These are phyloP conservation scores for Oligia strigilis DNA, from an alignment of 2,888 invertebrate species.

Conservation along the genomic window DNA sequence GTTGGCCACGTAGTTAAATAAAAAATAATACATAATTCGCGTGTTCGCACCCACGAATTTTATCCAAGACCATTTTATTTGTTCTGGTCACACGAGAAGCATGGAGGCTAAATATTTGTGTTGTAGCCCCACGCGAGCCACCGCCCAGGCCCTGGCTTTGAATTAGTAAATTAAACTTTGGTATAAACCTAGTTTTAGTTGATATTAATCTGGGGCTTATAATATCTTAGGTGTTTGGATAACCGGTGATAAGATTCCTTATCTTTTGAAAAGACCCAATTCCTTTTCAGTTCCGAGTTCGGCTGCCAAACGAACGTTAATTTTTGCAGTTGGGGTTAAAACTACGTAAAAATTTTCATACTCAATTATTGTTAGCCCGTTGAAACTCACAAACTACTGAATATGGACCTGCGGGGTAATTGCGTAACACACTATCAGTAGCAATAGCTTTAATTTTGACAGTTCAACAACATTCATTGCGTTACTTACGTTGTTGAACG, in stretches of 20 bases:
- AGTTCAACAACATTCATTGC: not conserved
- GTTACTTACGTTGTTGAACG: not conserved
- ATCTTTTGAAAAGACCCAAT: too few relatives aligned
- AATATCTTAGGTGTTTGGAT: not conserved
- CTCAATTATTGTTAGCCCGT: not conserved
- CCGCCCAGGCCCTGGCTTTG: conserved; percentile 1
- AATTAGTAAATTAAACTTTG: conserved; percentile 44
- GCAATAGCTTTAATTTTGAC: not conserved
- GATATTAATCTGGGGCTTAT: conserved; percentile 22
- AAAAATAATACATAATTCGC: conserved; percentile 43
- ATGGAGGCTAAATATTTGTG: conserved; percentile 26
- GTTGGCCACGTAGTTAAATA: not conserved
- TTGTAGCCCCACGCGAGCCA: conserved; percentile 22
- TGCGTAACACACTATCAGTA: not conserved
- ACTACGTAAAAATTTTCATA: not conserved
- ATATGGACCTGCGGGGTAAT: not conserved
- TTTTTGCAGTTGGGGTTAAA: not conserved
- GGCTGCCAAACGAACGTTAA: not conserved
- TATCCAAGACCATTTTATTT: conserved; percentile 46
- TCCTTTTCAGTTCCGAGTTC: not conserved
- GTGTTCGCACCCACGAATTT: conserved; percentile 30
- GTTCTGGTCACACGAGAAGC: conserved; percentile 48
- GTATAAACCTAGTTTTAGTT: conserved; percentile 46
- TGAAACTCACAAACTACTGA: not conserved
- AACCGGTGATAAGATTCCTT: not conserved